Evolutionary conservation across 2,797 vertebrate species (phyloP).

Genomic region (Taenioides sp.): DNA sequence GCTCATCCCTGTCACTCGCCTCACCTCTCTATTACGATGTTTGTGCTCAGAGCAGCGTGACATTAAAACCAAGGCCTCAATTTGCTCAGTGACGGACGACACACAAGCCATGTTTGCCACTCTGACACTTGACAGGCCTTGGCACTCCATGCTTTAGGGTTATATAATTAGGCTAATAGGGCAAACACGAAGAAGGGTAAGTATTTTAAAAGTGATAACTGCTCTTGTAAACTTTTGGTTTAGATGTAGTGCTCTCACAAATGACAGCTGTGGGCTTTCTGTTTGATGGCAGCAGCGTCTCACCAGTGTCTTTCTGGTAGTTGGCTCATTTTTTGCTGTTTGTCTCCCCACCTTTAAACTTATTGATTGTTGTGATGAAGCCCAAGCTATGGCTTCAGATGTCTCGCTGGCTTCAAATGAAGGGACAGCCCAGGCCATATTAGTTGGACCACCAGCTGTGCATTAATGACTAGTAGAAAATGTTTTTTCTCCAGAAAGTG

Average conservation of each 20-base stretch:
- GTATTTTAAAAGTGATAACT: slow-evolving; percentile 36
- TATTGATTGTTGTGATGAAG: slow-evolving; percentile 53
- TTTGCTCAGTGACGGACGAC: slow-evolving; percentile 75
- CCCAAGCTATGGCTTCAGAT: slow-evolving; percentile 41
- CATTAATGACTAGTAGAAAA: slow-evolving; percentile 64
- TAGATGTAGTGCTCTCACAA: slow-evolving; percentile 35
- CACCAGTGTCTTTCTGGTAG: slow-evolving; percentile 20
- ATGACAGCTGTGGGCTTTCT: slow-evolving; percentile 20
- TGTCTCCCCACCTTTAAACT: slow-evolving; percentile 28
- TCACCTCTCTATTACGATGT: slow-evolving; percentile 81
- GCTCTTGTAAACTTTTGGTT: slow-evolving; percentile 39
- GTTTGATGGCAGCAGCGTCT: slow-evolving; percentile 32
- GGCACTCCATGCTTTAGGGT: slow-evolving; percentile 45
- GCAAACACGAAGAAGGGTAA: slow-evolving; percentile 45
- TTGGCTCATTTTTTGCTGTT: slow-evolving; percentile 33
- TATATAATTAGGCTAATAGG: slow-evolving; percentile 70
- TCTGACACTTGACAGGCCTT: slow-evolving; percentile 65
- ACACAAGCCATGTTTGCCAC: slow-evolving; percentile 65
- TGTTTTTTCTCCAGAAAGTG: slow-evolving; percentile 41
- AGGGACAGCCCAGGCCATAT: slow-evolving; percentile 57
- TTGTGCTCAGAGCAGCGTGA: slow-evolving; percentile 77
- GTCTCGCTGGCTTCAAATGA: slow-evolving; percentile 50
- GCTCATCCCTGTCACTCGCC: slow-evolving; percentile 78
- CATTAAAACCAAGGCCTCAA: slow-evolving; percentile 79
- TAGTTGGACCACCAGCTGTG: slow-evolving; percentile 63